phyloP scores from a whole-genome alignment of 2,888 invertebrate genomes.

The Danaus chrysippus region DNA sequence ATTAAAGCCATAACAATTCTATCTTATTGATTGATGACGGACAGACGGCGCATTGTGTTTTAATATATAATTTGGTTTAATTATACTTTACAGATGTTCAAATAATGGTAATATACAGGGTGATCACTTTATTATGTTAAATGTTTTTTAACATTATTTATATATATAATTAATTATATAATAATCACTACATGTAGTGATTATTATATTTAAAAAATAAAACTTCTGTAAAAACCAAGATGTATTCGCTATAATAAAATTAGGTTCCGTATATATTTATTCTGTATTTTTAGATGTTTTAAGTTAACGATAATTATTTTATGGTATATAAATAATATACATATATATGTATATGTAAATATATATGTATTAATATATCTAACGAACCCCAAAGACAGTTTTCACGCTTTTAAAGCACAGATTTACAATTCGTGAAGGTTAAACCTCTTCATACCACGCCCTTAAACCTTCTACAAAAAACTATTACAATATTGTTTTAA shows the following conservation, averaged over 20 bases:
- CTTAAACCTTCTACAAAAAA: neutral
- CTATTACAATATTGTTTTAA: neutral
- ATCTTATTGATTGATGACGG: conserved; percentile 36
- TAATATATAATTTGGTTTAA: conserved; percentile 11
- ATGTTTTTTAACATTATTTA: no score
- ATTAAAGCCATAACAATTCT: conserved; percentile 38
- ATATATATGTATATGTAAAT: neutral
- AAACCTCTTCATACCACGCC: conserved; percentile 35
- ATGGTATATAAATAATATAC: neutral
- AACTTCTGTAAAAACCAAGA: no score
- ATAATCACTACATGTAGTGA: no score
- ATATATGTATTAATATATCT: neutral
- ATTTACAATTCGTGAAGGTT: conserved; percentile 40
- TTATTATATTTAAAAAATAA: no score
- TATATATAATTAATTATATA: no score
- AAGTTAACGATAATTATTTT: no score
- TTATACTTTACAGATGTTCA: neutral
- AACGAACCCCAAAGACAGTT: conserved; percentile 25
- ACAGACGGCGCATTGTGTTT: conserved; percentile 21
- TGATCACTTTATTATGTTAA: no score
- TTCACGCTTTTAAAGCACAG: conserved; percentile 39
- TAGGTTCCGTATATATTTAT: conserved; percentile 11
- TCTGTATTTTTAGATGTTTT: neutral
- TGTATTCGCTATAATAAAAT: neutral
- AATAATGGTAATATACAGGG: no score